Evolutionary conservation across 1,140 invertebrate species (phyloP).

Genomic region (Hycleus phaleratus): DNA sequence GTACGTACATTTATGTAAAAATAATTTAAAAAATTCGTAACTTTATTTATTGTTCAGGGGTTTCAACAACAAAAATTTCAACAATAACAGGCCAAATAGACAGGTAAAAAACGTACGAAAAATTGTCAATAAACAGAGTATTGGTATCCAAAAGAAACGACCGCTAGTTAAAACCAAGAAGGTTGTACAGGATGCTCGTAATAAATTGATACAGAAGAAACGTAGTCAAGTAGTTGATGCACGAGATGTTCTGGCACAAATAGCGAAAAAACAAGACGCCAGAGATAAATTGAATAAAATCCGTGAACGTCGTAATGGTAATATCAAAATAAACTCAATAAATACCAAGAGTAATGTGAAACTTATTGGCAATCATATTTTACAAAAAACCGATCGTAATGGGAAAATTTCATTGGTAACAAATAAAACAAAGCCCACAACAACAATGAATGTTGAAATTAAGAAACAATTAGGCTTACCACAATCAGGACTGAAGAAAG

Average conservation of each 20-base stretch:
- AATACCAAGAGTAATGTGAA: conserved; percentile 24
- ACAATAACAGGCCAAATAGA: no score
- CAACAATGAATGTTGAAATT: conserved; percentile 35
- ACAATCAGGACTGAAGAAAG: conserved; percentile 11
- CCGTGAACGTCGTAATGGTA: conserved; percentile 12
- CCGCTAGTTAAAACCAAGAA: no score
- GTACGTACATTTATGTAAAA: no score
- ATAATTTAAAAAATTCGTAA: no score
- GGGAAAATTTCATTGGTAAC: conserved; percentile 46
- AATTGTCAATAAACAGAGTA: no score
- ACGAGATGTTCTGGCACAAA: conserved; percentile 58
- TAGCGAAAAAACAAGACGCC: conserved; percentile 56
- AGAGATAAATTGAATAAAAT: conserved; percentile 51
- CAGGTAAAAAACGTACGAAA: no score
- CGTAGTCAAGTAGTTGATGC: conserved; percentile 58
- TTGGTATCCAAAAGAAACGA: no score
- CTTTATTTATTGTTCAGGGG: no score
- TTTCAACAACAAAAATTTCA: no score
- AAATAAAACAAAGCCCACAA: conserved; percentile 40
- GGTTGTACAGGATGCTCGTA: conserved; percentile 50
- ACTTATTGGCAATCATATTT: conserved; percentile 39
- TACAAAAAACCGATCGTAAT: conserved; percentile 46
- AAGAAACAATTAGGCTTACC: conserved; percentile 36
- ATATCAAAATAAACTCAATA: neutral
- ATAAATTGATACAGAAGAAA: conserved; percentile 63